Conservation (phyloP, 2,797 vertebrate species). For the Oophaga sylvatica region DNA sequence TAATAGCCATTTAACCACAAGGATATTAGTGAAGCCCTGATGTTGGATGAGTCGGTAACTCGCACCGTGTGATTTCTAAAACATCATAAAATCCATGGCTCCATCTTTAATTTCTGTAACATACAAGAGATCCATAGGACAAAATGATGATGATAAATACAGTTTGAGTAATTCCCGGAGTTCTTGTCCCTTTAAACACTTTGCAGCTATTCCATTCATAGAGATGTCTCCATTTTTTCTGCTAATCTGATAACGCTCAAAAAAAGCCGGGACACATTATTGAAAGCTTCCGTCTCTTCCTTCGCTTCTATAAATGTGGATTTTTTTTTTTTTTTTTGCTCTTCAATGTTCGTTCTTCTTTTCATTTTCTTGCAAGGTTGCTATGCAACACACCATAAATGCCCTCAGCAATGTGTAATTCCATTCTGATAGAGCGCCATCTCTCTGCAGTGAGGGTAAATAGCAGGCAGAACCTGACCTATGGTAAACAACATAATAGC, state of each 20-base stretch:
- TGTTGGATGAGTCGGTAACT: too few relatives aligned
- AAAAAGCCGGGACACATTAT: not conserved
- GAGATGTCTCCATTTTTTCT: not conserved
- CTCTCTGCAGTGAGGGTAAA: not conserved
- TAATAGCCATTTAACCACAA: too few relatives aligned
- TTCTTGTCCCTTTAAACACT: not conserved
- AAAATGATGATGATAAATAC: not conserved
- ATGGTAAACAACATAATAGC: not conserved
- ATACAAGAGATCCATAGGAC: not conserved
- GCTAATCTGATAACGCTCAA: not conserved
- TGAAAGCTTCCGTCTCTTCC: not conserved
- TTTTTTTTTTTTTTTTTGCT: not conserved
- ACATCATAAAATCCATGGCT: not conserved
- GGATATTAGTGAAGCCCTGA: too few relatives aligned
- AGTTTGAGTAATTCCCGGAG: not conserved
- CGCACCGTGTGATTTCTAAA: too few relatives aligned
- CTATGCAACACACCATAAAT: slow-evolving; percentile 11
- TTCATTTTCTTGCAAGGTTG: slow-evolving; percentile 9
- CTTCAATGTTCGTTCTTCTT: not conserved
- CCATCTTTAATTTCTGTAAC: not conserved
- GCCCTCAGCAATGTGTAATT: slow-evolving; percentile 13
- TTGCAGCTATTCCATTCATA: not conserved
- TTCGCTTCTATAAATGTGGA: not conserved
- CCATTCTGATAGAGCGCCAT: slow-evolving; percentile 7
- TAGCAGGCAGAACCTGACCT: not conserved